Base-by-base conservation (phyloP, 2,888 invertebrate species). In the Hypomecis punctinalis region DNA sequence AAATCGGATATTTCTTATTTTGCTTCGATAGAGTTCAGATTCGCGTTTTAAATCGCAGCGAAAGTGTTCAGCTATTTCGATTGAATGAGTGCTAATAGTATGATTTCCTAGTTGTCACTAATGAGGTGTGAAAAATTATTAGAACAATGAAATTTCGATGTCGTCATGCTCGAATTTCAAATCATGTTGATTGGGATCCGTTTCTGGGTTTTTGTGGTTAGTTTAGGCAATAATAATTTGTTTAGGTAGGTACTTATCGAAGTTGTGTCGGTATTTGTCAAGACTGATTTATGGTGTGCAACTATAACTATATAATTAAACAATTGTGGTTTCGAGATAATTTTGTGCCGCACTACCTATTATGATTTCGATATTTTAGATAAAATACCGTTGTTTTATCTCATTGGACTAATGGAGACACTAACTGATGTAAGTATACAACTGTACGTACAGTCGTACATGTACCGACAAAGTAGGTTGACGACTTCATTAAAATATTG, bases 41-140 rank as follows among this genome's bases (percentile, higher is more conserved):
- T 60, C 4, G 40, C 42, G 0, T 52, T 46, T 47, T 5, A 47
- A 52, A 51, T 62, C 53, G 40, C 43, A 51, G 68, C 59, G 68
- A 69, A 71, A 71, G 69, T 63, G 60, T 35, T 59, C 39, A 66
- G 61, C 55, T 13, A 64, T 58, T 64, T 51, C 61, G 54, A 68
- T 59, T 63, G 71, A 68, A 40, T 46, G 58, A 61, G 47, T 66
- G 67, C 63, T 67, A 72, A 72, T 66, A 63, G 45, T 61, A 65
- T 59, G 43, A 51, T 55, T 66, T 72, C 65, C 69, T 65, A 60
- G 59, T 69, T 57, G 57, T 51, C 47, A 45, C 61, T 62, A 70
- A 73, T 71, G 60, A 66, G 63, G 65, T 67, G 68, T 73, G 63
- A 71, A 72, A 66, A 63, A 69, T 68, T 60, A 55, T 56, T 58